phyloP scores from a whole-genome alignment of 2,888 invertebrate genomes.

The Trissoscelio sp. region DNA sequence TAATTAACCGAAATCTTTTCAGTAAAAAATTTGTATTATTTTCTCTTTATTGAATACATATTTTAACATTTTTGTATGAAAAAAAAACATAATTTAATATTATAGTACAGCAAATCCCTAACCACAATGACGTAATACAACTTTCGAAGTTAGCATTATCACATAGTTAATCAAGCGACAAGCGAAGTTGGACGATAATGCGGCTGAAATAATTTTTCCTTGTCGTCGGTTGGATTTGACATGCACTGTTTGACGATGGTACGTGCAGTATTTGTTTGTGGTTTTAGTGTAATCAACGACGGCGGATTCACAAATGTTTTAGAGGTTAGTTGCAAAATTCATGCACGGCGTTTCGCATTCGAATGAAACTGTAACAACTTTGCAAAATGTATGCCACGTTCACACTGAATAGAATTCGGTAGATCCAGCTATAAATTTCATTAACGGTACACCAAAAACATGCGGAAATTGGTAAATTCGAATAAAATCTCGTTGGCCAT shows the following conservation, averaged over 20 bases:
- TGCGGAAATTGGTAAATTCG: conserved; percentile 48
- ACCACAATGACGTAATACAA: not conserved
- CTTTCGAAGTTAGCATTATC: conserved; percentile 5
- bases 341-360: conserved; percentile 56
- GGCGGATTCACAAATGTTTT: conserved; percentile 55
- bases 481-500: conserved; percentile 59
- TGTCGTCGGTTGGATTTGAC: conserved; percentile 43
- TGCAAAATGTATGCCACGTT: conserved; percentile 63
- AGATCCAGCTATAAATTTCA: conserved; percentile 64
- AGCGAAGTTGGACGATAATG: conserved; percentile 31
- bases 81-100: no score
- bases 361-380: conserved; percentile 64
- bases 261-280: conserved; percentile 61
- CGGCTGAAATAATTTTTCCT: conserved; percentile 37
- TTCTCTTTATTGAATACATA: no score
- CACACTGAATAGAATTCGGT: conserved; percentile 57
- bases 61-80: no score
- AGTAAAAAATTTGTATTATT: no score
- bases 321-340: conserved; percentile 63
- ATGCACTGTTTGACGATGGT: conserved; percentile 52
- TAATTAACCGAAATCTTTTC: no score
- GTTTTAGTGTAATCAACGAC: conserved; percentile 62
- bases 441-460: conserved; percentile 61
- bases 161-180: conserved; percentile 31
- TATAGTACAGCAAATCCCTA: not conserved